These are phyloP conservation scores for Tachina lurida DNA, from an alignment of 2,888 invertebrate genomes.

Conservation along the genomic window DNA sequence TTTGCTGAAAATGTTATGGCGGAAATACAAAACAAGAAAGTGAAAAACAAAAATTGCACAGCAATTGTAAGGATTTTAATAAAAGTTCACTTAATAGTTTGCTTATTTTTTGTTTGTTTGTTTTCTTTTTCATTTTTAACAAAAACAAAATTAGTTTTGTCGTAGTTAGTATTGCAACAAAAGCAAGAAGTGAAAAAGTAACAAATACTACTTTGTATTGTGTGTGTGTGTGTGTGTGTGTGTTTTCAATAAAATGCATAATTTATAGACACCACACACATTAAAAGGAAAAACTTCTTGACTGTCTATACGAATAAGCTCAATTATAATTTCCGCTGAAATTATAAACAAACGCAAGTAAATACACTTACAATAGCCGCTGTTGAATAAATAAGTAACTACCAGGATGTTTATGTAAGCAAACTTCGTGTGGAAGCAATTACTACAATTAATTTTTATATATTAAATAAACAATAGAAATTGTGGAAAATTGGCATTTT, in stretches of 20 bases:
- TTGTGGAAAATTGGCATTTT: neutral
- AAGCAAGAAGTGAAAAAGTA: neutral
- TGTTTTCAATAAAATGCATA: constrained; percentile 53
- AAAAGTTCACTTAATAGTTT: constrained; percentile 46
- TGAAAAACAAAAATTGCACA: neutral
- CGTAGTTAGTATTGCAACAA: constrained; percentile 31
- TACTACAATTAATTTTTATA: constrained; percentile 16
- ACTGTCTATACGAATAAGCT: constrained; percentile 39
- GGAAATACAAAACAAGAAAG: constrained; percentile 30
- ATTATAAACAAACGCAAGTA: constrained; percentile 29
- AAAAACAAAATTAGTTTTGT: constrained; percentile 31
- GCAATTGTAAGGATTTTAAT: constrained; percentile 12
- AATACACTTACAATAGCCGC: neutral
- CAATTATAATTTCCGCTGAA: constrained; percentile 55
- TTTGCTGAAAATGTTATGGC: constrained; percentile 41
- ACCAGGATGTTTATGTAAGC: neutral
- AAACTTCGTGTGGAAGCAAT: neutral
- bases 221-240: neutral
- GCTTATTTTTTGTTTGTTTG: constrained; percentile 4
- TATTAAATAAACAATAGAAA: neutral
- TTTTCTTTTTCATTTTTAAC: too few species aligned
- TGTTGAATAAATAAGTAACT: neutral
- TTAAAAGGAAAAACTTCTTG: constrained; percentile 47
- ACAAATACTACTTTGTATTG: constrained; percentile 1
- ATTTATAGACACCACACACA: constrained; percentile 58